phyloP scores from a whole-genome alignment of 2,797 vertebrate species.

The Enteromius anoplus region DNA sequence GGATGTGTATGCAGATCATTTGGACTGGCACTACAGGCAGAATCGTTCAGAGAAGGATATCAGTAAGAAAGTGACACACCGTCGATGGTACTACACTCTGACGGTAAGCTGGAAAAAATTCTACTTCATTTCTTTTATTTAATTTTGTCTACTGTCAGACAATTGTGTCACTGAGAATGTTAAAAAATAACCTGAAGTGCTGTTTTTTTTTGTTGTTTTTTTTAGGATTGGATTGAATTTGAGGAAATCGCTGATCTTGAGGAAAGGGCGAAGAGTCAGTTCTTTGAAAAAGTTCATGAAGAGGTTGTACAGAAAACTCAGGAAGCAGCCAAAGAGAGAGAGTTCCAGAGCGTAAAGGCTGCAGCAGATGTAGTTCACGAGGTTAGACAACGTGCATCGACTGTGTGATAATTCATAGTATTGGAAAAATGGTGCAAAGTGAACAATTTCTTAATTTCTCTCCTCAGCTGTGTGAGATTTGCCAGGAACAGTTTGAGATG shows the following conservation, averaged over 20 bases:
- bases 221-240: slow-evolving; percentile 98
- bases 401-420: neutral
- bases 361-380: slow-evolving; percentile 93
- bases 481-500: slow-evolving; percentile 96
- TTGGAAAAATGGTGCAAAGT: neutral
- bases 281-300: slow-evolving; percentile 97
- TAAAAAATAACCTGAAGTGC: neutral
- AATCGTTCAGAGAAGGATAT: slow-evolving; percentile 96
- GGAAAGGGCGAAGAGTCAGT: slow-evolving; percentile 95
- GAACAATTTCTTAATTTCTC: neutral
- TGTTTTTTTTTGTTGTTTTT: slow-evolving; percentile 29
- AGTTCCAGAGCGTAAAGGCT: slow-evolving; percentile 92
- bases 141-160: neutral
- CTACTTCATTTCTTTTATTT: neutral
- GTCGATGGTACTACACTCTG: slow-evolving; percentile 96
- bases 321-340: slow-evolving; percentile 94
- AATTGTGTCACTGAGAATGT: too few relatives aligned
- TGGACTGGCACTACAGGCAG: slow-evolving; percentile 99
- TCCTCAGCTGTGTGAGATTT: slow-evolving; percentile 92
- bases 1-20: slow-evolving; percentile 96
- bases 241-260: slow-evolving; percentile 98
- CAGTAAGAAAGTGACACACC: slow-evolving; percentile 93
- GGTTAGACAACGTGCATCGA: slow-evolving; percentile 69
- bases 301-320: slow-evolving; percentile 96
- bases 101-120: slow-evolving; percentile 78